These are phyloP conservation scores for Athrips mouffetella DNA, from an alignment of 2,888 invertebrate genomes.

Conservation along the genomic window DNA sequence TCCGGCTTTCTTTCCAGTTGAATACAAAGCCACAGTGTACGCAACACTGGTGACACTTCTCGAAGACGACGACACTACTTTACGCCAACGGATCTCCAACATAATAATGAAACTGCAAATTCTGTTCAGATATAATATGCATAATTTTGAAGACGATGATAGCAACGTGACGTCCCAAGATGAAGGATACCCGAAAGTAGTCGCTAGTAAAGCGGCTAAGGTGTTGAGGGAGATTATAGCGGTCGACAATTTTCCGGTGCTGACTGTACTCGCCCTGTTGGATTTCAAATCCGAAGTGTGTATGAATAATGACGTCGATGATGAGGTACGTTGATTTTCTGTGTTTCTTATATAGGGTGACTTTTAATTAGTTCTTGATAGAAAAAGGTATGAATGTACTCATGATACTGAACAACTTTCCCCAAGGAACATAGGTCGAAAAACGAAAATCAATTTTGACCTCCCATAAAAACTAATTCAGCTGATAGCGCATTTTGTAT, in stretches of 20 bases:
- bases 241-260: slow-evolving; percentile 31
- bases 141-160: too few relatives aligned
- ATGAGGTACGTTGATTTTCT: slow-evolving; percentile 41
- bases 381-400: too few relatives aligned
- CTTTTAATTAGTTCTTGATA: too few relatives aligned
- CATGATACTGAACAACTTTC: too few relatives aligned
- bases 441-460: too few relatives aligned
- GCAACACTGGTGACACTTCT: slow-evolving; percentile 64
- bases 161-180: neutral
- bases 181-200: slow-evolving; percentile 2
- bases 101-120: slow-evolving; percentile 9
- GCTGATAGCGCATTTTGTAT: too few relatives aligned
- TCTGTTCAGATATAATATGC: neutral
- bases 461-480: too few relatives aligned
- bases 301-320: slow-evolving; percentile 43
- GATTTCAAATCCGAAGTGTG: slow-evolving; percentile 53
- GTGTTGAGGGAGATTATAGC: slow-evolving; percentile 22
- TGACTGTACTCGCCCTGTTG: slow-evolving; percentile 46
- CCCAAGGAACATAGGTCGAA: too few relatives aligned
- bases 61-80: slow-evolving; percentile 69
- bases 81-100: slow-evolving; percentile 48
- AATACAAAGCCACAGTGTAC: slow-evolving; percentile 48
- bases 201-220: slow-evolving; percentile 30
- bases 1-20: slow-evolving; percentile 45
- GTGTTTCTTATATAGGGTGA: neutral